A percentile compares a stretch with the other conserved stretches of the same genome.
Conservation (phyloP, 1,140 invertebrate genomes). For the Diachasma alloeum region DNA sequence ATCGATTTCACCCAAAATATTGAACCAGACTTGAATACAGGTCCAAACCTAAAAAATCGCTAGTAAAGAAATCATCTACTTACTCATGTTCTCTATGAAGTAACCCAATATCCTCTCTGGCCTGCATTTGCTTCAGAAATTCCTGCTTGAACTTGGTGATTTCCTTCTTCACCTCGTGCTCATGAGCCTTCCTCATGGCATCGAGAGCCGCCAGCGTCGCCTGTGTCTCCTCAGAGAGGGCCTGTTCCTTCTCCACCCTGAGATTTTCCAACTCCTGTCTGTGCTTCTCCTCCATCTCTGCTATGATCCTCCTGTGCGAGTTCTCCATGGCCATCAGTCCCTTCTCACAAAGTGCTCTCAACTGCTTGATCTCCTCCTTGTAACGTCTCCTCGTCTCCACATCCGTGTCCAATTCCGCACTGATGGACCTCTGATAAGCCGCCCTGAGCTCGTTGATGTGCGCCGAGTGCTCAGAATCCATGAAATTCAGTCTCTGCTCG, state of each 20-base stretch:
- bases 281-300: constrained; percentile 86
- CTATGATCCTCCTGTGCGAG: constrained; percentile 83
- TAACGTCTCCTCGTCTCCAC: constrained; percentile 80
- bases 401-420: constrained; percentile 63
- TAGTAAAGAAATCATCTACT: constrained; percentile 39
- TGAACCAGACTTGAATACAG: too few relatives aligned
- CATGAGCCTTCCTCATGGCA: constrained; percentile 92
- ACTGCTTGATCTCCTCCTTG: constrained; percentile 86
- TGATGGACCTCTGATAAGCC: constrained; percentile 72
- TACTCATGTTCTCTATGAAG: constrained; percentile 71
- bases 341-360: constrained; percentile 84
- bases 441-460: constrained; percentile 78
- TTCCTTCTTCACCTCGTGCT: constrained; percentile 88
- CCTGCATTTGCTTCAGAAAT: constrained; percentile 77
- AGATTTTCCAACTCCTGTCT: constrained; percentile 77
- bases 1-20: too few relatives aligned
- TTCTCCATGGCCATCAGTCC: constrained; percentile 87
- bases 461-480: constrained; percentile 80
- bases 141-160: constrained; percentile 87
- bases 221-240: constrained; percentile 88
- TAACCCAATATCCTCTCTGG: constrained; percentile 67
- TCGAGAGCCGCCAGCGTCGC: constrained; percentile 84
- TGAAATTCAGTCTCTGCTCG: constrained; percentile 73
- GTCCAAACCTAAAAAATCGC: not conserved
- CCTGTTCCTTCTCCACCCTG: constrained; percentile 85